Percentiles rank a stretch among this genome's conserved stretches.
Conservation (phyloP, 1,140 invertebrate species). For the Centruroides sculpturatus region DNA sequence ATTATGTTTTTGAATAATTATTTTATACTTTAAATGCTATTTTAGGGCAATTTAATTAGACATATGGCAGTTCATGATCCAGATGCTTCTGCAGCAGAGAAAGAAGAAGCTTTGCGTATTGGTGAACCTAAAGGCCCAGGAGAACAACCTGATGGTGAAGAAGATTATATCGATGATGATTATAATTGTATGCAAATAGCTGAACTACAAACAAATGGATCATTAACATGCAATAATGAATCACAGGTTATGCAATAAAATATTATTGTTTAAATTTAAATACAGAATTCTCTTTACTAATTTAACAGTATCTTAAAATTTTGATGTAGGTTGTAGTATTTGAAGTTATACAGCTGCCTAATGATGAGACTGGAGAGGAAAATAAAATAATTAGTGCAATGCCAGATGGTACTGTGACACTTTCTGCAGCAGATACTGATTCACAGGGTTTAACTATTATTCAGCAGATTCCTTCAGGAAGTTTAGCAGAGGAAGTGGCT, state of each 20-base stretch:
- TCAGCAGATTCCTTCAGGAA: background rate
- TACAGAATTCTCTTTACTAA: no score
- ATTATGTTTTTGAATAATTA: no score
- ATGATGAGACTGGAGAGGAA: constrained; percentile 23
- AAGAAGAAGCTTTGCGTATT: constrained; percentile 55
- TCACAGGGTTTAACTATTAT: background rate
- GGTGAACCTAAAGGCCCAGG: constrained; percentile 15
- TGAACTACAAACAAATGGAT: no score
- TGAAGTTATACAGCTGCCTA: constrained; percentile 17
- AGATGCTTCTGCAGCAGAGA: constrained; percentile 59
- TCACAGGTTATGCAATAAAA: no score
- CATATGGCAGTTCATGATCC: constrained; percentile 84
- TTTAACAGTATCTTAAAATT: constrained; percentile 3
- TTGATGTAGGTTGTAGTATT: constrained; percentile 18
- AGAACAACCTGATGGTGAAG: constrained; percentile 19
- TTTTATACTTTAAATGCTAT: no score
- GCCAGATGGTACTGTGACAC: no score
- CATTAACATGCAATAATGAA: no score
- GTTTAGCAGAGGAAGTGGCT: background rate
- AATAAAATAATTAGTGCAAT: no score
- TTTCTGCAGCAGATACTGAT: no score
- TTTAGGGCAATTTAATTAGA: constrained; percentile 68
- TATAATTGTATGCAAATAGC: constrained; percentile 1
- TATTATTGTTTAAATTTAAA: no score
- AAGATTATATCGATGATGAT: constrained; percentile 16